Evolutionary conservation across 2,888 invertebrate genomes (phyloP).

Genomic region (Willowsia nigromaculata): DNA sequence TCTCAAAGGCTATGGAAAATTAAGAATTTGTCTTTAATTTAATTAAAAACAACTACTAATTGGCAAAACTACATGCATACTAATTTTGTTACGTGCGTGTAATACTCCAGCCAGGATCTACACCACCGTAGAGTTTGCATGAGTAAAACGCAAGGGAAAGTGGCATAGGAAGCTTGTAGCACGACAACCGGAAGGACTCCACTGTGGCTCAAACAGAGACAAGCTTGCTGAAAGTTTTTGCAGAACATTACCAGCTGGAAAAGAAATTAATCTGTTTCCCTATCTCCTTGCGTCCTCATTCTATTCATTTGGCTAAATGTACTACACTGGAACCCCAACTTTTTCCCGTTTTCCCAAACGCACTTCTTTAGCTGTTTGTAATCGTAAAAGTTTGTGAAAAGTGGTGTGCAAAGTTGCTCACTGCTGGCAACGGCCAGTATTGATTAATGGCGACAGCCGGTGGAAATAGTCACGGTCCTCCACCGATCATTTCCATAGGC

Average conservation of each 20-base stretch:
- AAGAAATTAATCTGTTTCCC: constrained; percentile 59
- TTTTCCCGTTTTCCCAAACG: too few species aligned
- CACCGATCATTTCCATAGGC: constrained; percentile 61
- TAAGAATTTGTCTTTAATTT: too few species aligned
- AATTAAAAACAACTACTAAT: too few species aligned
- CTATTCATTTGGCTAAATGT: not conserved
- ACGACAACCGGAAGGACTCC: constrained; percentile 40
- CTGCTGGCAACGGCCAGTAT: constrained; percentile 66
- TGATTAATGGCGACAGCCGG: constrained; percentile 69
- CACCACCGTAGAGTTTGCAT: too few species aligned
- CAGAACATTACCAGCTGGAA: constrained; percentile 48
- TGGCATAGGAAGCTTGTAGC: too few species aligned
- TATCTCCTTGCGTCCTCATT: constrained; percentile 16
- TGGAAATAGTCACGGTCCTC: constrained; percentile 69
- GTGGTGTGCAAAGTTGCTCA: constrained; percentile 13
- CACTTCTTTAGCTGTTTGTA: not conserved
- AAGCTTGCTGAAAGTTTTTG: not conserved
- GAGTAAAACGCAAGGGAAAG: too few species aligned
- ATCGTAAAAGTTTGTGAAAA: not conserved
- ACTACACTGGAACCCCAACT: too few species aligned
- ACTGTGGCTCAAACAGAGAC: not conserved
- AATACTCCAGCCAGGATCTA: too few species aligned
- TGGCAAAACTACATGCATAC: too few species aligned
- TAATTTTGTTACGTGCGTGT: too few species aligned
- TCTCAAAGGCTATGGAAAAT: too few species aligned